These are phyloP conservation scores for Chrysochloris asiatica DNA, from an alignment of 2,113 vertebrate genomes.

Conservation along the genomic window DNA sequence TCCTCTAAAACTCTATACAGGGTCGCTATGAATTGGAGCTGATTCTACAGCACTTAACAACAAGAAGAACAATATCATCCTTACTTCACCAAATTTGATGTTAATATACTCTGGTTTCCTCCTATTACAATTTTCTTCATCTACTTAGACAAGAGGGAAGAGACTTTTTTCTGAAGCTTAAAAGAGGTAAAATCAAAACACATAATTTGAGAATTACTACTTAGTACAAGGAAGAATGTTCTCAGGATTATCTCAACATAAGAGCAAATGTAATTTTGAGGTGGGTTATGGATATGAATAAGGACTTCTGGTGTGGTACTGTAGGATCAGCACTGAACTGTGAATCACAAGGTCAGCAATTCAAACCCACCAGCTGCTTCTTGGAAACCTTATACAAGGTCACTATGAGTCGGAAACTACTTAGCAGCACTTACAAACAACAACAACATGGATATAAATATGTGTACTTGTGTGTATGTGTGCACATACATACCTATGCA, in stretches of 20 bases:
- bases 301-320: too few species aligned
- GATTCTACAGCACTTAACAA: too few species aligned
- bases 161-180: background rate
- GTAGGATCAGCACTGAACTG: too few species aligned
- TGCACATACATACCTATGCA: fast-evolving
- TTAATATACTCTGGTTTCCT: background rate
- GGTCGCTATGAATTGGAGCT: too few species aligned
- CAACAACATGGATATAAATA: too few species aligned
- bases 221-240: background rate
- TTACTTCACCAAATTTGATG: background rate
- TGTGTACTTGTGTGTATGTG: background rate
- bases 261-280: background rate
- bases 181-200: background rate
- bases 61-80: too few species aligned
- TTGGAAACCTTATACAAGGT: too few species aligned
- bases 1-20: too few species aligned
- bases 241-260: background rate
- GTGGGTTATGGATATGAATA: background rate
- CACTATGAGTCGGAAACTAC: too few species aligned
- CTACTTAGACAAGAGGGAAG: background rate
- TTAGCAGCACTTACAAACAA: too few species aligned
- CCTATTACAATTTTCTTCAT: background rate
- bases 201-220: background rate
- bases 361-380: too few species aligned
- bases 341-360: too few species aligned